Evolutionary conservation across 2,797 vertebrate genomes (phyloP).

Genomic region (Siniperca obscura): DNA sequence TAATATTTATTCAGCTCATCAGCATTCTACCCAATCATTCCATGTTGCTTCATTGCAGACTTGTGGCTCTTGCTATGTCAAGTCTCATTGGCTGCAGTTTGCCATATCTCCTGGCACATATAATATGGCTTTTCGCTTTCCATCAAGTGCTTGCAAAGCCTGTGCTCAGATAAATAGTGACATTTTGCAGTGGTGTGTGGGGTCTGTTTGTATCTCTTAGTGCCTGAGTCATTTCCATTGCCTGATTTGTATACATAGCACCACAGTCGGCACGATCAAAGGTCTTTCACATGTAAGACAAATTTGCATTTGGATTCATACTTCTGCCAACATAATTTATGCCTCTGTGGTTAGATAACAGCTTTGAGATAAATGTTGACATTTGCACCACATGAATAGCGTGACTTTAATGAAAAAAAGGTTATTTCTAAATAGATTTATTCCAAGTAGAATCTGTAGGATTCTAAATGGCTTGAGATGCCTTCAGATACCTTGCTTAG

Average conservation of each 20-base stretch:
- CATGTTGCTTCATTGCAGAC: slow-evolving; percentile 76
- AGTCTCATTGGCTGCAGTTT: slow-evolving; percentile 77
- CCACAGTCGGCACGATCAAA: slow-evolving; percentile 67
- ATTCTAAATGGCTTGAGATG: neutral
- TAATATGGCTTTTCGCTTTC: slow-evolving; percentile 85
- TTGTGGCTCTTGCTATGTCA: slow-evolving; percentile 70
- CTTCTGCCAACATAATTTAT: slow-evolving; percentile 62
- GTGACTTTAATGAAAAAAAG: slow-evolving; percentile 41
- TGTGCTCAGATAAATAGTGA: slow-evolving; percentile 76
- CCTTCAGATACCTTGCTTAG: neutral
- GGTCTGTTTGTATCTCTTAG: slow-evolving; percentile 70
- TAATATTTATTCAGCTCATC: slow-evolving; percentile 81
- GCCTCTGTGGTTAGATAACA: slow-evolving; percentile 46
- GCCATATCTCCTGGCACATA: slow-evolving; percentile 75
- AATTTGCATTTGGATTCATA: slow-evolving; percentile 74
- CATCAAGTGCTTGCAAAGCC: slow-evolving; percentile 73
- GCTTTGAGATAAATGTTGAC: slow-evolving; percentile 65
- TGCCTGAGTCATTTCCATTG: slow-evolving; percentile 58
- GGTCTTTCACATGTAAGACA: slow-evolving; percentile 67
- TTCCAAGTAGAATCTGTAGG: slow-evolving; percentile 28
- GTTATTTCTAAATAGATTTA: slow-evolving; percentile 50
- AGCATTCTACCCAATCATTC: slow-evolving; percentile 73
- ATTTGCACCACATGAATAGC: slow-evolving; percentile 52
- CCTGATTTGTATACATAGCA: slow-evolving; percentile 74
- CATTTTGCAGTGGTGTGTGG: slow-evolving; percentile 70